These are phyloP conservation scores for Remorina albescens DNA, from an alignment of 2,797 vertebrate genomes.

Conservation along the genomic window DNA sequence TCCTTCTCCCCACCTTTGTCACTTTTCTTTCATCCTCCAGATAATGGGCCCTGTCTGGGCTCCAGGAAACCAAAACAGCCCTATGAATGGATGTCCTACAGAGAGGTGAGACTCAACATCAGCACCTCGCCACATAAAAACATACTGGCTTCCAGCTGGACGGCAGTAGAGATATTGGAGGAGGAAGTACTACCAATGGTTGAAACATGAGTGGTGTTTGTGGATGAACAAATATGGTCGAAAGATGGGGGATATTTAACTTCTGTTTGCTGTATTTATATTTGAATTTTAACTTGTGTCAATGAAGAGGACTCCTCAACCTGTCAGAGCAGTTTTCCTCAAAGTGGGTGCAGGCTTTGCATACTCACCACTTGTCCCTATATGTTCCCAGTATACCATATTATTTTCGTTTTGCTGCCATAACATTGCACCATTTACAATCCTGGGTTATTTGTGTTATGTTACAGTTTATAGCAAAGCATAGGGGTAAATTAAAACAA, in stretches of 20 bases:
- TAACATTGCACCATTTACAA: too few species aligned
- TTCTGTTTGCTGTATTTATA: neutral
- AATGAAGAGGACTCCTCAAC: neutral
- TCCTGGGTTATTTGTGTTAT: too few species aligned
- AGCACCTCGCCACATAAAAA: conserved; percentile 7
- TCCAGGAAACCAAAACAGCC: conserved; percentile 92
- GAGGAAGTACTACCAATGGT: neutral
- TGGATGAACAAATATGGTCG: fast-evolving
- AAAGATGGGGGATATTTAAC: neutral
- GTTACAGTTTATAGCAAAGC: too few species aligned
- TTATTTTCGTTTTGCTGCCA: too few species aligned
- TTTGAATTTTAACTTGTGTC: neutral
- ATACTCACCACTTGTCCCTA: too few species aligned
- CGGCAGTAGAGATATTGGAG: neutral
- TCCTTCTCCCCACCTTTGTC: neutral
- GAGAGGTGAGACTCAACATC: conserved; percentile 84
- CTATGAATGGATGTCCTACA: conserved; percentile 94
- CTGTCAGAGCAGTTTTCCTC: neutral
- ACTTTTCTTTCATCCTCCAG: conserved; percentile 64
- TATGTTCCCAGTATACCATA: too few species aligned
- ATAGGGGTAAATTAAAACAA: too few species aligned
- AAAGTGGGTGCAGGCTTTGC: too few species aligned
- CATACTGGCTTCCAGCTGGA: neutral
- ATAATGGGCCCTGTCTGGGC: conserved; percentile 93
- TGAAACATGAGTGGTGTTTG: neutral